Evolutionary conservation across 1,140 invertebrate genomes (phyloP), one percentile per base, ranked within the genome.

Genomic region (Chironomus striatipennis): DNA sequence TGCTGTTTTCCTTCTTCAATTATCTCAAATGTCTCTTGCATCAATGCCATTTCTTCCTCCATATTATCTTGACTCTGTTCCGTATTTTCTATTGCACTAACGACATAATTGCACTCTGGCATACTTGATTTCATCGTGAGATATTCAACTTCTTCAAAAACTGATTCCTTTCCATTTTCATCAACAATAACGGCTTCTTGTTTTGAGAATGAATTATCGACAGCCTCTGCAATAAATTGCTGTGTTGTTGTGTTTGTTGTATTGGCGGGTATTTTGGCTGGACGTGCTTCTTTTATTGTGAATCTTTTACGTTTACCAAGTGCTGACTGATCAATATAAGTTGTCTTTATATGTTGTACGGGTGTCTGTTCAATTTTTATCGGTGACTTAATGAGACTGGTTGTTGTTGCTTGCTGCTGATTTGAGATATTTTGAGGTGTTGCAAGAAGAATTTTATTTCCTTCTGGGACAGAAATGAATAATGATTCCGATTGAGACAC

Each of bases 401-500:
- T 20, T 70, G 65, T 70, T 7, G 65, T 21, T 10, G 65, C 7
- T 70, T 70, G 65, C 65, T 70, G 65, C 6, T 70, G 65, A 70
- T 57, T 57, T 57, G 47, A 57, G 47, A 57, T 75, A 74, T 74
- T 73, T 76, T 77, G 18, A 74, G 70, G 12, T 73, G 43, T 57
- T 17, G 72, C 43, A 42, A 34, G 21, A 7, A 34, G 57, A 73
- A 47, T 57, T 15, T 34, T 43, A n/a, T 75, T 34, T 70, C 34
- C 20, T 65, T 72, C 12, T 7, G 34, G 70, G 42, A 21, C 20
- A 5, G 21, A 17, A 42, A 65, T 24, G 15, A 42, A 57, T 2
- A 79, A 77, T 83, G 81, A 79, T 83, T 77, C 21, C 81, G 83
- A 75, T 75, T 79, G 77, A 79, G 79, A 43, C 83, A 70, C 82